These are phyloP conservation scores for Taurulus bubalis DNA, from an alignment of 2,113 vertebrate species.

Conservation along the genomic window DNA sequence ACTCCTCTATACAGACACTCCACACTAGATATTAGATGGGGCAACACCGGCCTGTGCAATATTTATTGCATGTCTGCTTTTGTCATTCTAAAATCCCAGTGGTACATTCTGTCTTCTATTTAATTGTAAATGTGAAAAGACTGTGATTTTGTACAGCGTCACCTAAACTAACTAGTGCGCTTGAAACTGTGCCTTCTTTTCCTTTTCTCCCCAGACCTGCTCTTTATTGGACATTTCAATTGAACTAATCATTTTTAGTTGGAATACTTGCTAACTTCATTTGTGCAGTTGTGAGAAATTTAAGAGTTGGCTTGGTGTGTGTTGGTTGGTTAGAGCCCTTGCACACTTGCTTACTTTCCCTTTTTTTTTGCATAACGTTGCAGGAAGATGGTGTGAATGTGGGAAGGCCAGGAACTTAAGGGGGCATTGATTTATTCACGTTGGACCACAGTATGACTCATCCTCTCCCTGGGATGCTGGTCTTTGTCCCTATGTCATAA, in stretches of 20 bases:
- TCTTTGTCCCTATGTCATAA: slow-evolving; percentile 61
- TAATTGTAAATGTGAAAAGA: slow-evolving; percentile 24
- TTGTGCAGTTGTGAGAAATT: too few species aligned
- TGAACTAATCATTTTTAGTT: slow-evolving; percentile 16
- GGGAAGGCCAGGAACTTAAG: slow-evolving; percentile 37
- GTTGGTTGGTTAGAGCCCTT: slow-evolving; percentile 41
- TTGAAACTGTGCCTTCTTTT: not conserved
- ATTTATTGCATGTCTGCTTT: slow-evolving; percentile 15
- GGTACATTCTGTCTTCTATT: slow-evolving; percentile 15
- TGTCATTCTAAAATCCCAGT: slow-evolving; percentile 15
- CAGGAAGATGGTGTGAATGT: slow-evolving; percentile 48
- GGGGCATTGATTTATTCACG: slow-evolving; percentile 41
- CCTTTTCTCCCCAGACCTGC: not conserved
- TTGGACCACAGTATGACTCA: slow-evolving; percentile 40
- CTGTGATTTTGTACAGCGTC: not conserved
- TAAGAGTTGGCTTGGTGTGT: slow-evolving; percentile 18
- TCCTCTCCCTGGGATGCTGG: slow-evolving; percentile 42
- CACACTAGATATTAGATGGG: slow-evolving; percentile 30
- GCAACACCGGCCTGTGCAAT: slow-evolving; percentile 12
- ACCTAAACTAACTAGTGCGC: slow-evolving; percentile 11
- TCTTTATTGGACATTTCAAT: slow-evolving; percentile 37
- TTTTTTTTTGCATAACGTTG: slow-evolving; percentile 24
- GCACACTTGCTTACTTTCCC: slow-evolving; percentile 1
- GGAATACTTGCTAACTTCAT: slow-evolving; percentile 21
- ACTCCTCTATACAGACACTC: slow-evolving; percentile 14